A percentile compares a stretch with the other conserved stretches of the same genome.
These are phyloP conservation scores for Thaumatotibia leucotreta DNA, from an alignment of 1,140 invertebrate species.

Conservation along the genomic window DNA sequence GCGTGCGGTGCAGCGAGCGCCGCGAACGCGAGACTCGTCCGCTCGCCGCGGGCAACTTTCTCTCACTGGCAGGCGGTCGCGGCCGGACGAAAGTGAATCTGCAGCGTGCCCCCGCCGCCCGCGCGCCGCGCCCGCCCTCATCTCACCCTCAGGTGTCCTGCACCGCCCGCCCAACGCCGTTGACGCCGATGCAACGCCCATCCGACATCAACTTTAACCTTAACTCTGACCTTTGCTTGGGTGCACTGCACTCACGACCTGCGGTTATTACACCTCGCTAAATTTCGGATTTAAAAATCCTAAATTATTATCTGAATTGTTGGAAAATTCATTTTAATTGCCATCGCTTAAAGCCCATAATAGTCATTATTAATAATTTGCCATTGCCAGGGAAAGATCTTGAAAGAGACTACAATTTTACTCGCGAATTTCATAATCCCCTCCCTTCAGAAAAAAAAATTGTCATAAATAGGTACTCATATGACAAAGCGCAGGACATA, in stretches of 20 bases:
- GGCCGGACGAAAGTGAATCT: constrained; percentile 74
- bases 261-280: constrained; percentile 28
- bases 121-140: constrained; percentile 13
- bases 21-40: constrained; percentile 64
- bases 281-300: constrained; percentile 23
- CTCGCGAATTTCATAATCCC: no score
- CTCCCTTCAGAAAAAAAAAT: no score
- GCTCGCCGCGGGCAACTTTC: constrained; percentile 72
- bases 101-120: constrained; percentile 57
- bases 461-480: no score
- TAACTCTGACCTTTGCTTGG: constrained; percentile 66
- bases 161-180: constrained; percentile 44
- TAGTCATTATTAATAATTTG: no score
- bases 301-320: background rate
- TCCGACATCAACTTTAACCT: constrained; percentile 69
- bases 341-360: no score
- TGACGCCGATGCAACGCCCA: constrained; percentile 54
- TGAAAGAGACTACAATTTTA: no score
- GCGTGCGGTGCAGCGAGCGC: constrained; percentile 63
- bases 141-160: constrained; percentile 33
- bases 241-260: constrained; percentile 57
- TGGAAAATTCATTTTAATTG: no score
- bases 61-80: constrained; percentile 66
- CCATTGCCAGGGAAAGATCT: no score
- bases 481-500: no score